Percentiles rank a stretch among this genome's conserved stretches.
Conservation (phyloP, 2,113 vertebrate species). For the Ginglymostoma cirratum region DNA sequence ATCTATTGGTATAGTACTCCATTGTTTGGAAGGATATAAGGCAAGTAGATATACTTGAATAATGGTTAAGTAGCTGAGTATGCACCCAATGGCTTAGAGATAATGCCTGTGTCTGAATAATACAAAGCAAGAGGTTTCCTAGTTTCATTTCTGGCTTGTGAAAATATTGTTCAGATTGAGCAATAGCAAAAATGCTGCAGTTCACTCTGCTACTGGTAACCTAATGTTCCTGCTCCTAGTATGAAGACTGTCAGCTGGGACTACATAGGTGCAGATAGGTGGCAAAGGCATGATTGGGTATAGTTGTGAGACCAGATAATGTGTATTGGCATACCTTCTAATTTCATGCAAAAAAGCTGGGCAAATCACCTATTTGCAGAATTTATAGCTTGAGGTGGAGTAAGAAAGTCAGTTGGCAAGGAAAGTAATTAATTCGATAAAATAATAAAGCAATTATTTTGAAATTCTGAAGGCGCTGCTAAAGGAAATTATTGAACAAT, state of each 20-base stretch:
- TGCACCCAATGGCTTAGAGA: background rate
- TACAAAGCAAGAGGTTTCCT: background rate
- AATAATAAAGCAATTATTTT: background rate
- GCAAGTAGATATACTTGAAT: background rate
- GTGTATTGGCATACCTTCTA: background rate
- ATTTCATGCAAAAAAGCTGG: too few relatives aligned
- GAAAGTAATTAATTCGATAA: background rate
- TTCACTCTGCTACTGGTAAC: background rate
- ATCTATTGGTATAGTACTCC: background rate
- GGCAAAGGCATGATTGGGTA: background rate
- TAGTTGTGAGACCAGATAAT: background rate
- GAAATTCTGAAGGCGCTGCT: background rate
- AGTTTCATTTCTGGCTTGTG: background rate
- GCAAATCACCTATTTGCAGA: background rate
- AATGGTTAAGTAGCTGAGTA: background rate
- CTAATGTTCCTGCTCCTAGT: background rate
- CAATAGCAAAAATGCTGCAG: background rate
- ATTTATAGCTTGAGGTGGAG: background rate
- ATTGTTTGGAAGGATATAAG: background rate
- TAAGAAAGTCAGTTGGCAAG: background rate
- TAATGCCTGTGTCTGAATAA: background rate
- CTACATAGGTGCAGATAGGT: background rate
- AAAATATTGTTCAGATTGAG: background rate
- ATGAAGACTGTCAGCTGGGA: background rate
- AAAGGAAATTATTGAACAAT: background rate